Evolutionary conservation across 2,797 vertebrate genomes (phyloP).

Genomic region (Octomys mimax): DNA sequence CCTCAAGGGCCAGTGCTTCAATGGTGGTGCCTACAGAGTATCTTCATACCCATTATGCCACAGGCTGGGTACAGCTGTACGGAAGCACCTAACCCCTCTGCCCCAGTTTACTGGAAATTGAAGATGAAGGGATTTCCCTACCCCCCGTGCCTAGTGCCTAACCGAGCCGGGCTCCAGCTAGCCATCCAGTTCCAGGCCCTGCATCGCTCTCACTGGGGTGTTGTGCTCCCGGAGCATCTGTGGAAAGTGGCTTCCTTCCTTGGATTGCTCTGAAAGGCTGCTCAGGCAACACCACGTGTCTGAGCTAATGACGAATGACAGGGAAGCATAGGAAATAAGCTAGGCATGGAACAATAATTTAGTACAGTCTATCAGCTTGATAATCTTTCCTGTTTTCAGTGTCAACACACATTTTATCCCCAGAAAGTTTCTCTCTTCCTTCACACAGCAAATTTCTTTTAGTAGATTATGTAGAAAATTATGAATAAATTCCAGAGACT

Average conservation of each 20-base stretch:
- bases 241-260: not conserved
- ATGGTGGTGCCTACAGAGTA: no score
- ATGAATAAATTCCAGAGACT: not conserved
- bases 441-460: not conserved
- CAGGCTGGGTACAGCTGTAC: not conserved
- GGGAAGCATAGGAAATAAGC: not conserved
- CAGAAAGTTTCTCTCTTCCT: not conserved
- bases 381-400: not conserved
- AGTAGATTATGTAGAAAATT: not conserved
- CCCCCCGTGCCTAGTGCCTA: not conserved
- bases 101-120: not conserved
- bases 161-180: not conserved
- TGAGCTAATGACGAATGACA: not conserved
- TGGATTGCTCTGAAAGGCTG: not conserved
- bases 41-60: not conserved
- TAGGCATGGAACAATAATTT: not conserved
- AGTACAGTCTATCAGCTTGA: not conserved
- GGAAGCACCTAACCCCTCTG: not conserved
- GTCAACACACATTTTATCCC: conserved; percentile 16
- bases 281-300: not conserved
- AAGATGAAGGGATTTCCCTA: not conserved
- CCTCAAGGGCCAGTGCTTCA: not conserved
- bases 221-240: not conserved
- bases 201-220: not conserved
- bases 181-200: not conserved